Evolutionary conservation across 2,888 invertebrate species (phyloP).

Genomic region (Orthonevra nobilis): DNA sequence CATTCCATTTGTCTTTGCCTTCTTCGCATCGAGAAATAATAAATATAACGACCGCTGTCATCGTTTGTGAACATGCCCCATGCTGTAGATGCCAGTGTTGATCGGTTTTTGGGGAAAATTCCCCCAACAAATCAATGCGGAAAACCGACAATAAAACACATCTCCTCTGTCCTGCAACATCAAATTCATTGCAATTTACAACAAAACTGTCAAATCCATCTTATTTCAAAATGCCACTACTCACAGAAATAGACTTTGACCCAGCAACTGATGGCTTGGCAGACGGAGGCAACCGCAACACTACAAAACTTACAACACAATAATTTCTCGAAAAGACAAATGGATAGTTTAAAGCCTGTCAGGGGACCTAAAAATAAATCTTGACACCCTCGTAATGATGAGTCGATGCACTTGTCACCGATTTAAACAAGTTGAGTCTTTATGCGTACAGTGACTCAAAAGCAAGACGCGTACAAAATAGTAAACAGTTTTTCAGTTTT

Average conservation of each 20-base stretch:
- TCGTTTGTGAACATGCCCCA: too few species aligned
- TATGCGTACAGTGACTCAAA: too few species aligned
- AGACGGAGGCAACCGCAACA: background rate
- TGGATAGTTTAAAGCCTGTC: background rate
- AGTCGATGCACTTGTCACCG: too few species aligned
- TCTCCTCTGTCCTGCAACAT: slow-evolving; percentile 27
- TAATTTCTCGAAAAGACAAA: slow-evolving; percentile 6
- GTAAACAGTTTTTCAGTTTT: too few species aligned
- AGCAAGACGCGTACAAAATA: too few species aligned
- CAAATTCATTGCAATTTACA: slow-evolving; percentile 33
- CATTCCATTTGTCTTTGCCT: too few species aligned
- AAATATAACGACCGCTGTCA: too few species aligned
- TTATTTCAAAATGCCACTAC: slow-evolving; percentile 29
- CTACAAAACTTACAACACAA: background rate
- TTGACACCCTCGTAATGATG: slow-evolving; percentile 7
- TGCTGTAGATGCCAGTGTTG: too few species aligned
- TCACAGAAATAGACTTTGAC: slow-evolving; percentile 34
- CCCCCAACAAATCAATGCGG: too few species aligned
- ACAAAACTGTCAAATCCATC: slow-evolving; percentile 35
- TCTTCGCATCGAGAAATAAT: too few species aligned
- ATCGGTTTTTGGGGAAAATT: too few species aligned
- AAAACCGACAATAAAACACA: slow-evolving; percentile 50
- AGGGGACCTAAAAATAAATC: slow-evolving; percentile 20
- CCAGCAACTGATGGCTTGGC: background rate
- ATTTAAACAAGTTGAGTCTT: too few species aligned